Conservation (phyloP, 2,888 invertebrate genomes). For the Mallateleia sp. region DNA sequence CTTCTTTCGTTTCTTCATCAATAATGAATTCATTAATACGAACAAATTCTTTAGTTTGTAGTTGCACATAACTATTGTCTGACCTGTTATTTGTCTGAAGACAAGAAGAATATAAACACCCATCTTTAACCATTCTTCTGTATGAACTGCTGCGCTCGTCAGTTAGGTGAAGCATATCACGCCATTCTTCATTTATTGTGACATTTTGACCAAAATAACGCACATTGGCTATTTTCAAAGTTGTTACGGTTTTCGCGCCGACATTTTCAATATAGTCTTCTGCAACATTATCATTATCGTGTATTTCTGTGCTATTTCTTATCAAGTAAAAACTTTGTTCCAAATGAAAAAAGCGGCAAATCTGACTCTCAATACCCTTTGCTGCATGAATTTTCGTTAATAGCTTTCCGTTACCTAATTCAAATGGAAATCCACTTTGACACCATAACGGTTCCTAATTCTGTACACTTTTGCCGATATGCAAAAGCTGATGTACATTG, state of each 20-base stretch:
- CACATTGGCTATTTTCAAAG: background rate
- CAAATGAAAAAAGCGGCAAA: background rate
- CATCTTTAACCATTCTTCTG: conserved; percentile 15
- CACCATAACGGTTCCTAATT: too few species aligned
- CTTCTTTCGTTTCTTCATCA: conserved; percentile 1
- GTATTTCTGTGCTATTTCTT: background rate
- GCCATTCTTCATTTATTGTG: background rate
- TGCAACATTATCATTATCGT: background rate
- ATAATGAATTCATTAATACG: conserved; percentile 7
- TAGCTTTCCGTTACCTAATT: too few species aligned
- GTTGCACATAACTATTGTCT: conserved; percentile 3
- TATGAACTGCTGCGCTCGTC: background rate
- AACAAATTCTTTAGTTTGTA: conserved; percentile 1
- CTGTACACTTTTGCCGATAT: too few species aligned
- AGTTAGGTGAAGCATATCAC: background rate
- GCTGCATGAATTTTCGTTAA: too few species aligned
- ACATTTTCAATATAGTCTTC: conserved; percentile 2
- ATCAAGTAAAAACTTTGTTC: background rate
- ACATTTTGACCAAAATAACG: background rate
- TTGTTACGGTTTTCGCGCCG: background rate
- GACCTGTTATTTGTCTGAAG: background rate
- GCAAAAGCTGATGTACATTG: too few species aligned
- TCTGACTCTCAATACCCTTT: too few species aligned
- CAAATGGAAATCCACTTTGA: too few species aligned
- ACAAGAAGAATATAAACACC: conserved; percentile 14